Base-by-base conservation (phyloP, 2,113 vertebrate species). In the Equus quagga region DNA sequence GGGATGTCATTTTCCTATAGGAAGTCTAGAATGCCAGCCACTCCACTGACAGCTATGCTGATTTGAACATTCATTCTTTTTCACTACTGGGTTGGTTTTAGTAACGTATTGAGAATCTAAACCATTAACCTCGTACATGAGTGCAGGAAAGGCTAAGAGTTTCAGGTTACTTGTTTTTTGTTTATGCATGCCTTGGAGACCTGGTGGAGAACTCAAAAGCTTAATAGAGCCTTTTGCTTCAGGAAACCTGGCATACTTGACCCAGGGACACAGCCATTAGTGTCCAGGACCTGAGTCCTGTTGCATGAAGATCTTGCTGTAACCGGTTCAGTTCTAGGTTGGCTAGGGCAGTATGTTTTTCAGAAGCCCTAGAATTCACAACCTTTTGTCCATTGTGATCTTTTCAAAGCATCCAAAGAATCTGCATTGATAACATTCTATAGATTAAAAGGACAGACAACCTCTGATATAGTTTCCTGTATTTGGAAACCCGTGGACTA, bases 371-470 rank as follows among this genome's bases (percentile, higher is more conserved):
- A 58, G 26, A 76, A 95, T 95, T 88, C 41, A 72, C 51, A 64
- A 41, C 87, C n/a, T 84, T 36, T 93, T 88, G 51, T 69, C 36
- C 31, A 56, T 36, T 62, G 62, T 78, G 54, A 19, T 26, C 60
- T 93, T 49, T 94, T 92, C 64, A 84, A 94, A 90, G 81, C 83
- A 97, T 94, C 26, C n/a, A 21, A 44, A 79, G 88, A 88, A 90
- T 97, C 56, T 81, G 14, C 21, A 23, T n/a, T 84, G 64, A 80
- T 87, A 83, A 87, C 65, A 93, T 92, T 92, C 62, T 91, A 84
- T 51, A 81, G 93, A 93, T 94, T n/a, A 81, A 91, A 92, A 89
- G 26, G 36, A 67, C 23, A 80, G 70, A 26, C 64, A 80, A 24
- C 14, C 36, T 89, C 62, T 83, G 86, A 26, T 54, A 26, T 36